Evolutionary conservation across 2,113 vertebrate genomes (phyloP).

Genomic region (Butorides virescens): DNA sequence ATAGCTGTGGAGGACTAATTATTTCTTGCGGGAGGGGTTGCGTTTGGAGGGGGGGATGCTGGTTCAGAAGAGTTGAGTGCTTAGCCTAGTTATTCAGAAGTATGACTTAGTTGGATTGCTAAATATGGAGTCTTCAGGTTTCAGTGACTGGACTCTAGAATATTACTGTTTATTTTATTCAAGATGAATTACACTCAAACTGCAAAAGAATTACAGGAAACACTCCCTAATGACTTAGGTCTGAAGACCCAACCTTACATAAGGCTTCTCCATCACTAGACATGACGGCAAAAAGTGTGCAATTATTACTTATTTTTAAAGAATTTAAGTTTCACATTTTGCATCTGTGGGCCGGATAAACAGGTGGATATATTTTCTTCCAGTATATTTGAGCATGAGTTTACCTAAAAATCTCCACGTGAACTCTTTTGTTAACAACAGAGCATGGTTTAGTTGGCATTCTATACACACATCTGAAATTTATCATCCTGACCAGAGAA

Average conservation of each 20-base stretch:
- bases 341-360: neutral
- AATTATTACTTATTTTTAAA: neutral
- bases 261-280: neutral
- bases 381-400: neutral
- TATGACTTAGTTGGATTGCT: neutral
- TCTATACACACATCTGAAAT: neutral
- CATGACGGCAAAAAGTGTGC: neutral
- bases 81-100: neutral
- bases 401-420: neutral
- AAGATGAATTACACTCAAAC: neutral
- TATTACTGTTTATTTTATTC: neutral
- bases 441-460: neutral
- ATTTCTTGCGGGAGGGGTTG: neutral
- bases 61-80: neutral
- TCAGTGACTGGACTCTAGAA: neutral
- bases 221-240: neutral
- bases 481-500: neutral
- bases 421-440: neutral
- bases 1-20: neutral
- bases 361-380: neutral
- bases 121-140: neutral
- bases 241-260: neutral
- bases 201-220: neutral
- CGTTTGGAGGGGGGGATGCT: rapidly evolving
- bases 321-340: neutral